A percentile compares a stretch with the other conserved stretches of the same genome.
These are phyloP conservation scores for Astyanax mexicanus DNA, from an alignment of 2,797 vertebrate genomes.

Conservation along the genomic window DNA sequence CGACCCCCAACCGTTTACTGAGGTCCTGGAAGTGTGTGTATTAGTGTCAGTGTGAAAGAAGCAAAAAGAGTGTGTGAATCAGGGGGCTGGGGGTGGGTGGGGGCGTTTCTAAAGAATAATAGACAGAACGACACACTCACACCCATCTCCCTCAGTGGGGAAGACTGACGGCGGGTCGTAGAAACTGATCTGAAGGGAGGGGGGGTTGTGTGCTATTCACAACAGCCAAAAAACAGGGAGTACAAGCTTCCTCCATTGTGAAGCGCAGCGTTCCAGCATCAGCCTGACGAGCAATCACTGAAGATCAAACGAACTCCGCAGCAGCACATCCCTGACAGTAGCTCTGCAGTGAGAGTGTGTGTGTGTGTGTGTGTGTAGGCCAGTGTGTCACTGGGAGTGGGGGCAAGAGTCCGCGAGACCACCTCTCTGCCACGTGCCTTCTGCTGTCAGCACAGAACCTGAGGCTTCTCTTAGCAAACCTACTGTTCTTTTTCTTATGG, in stretches of 20 bases:
- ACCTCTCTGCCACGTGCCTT: slow-evolving; percentile 53
- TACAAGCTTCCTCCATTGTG: slow-evolving; percentile 65
- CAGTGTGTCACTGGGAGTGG: slow-evolving; percentile 49
- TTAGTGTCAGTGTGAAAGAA: slow-evolving; percentile 61
- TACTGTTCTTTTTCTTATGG: no score
- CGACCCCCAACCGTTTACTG: slow-evolving; percentile 69
- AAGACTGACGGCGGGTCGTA: slow-evolving; percentile 16
- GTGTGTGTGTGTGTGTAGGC: slow-evolving; percentile 43
- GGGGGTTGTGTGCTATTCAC: slow-evolving; percentile 60
- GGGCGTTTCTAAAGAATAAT: slow-evolving; percentile 30
- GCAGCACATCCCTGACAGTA: slow-evolving; percentile 67
- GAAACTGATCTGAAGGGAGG: slow-evolving; percentile 57
- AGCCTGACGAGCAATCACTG: slow-evolving; percentile 56
- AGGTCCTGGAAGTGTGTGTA: slow-evolving; percentile 64
- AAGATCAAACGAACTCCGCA: slow-evolving; percentile 63
- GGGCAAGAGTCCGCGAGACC: slow-evolving; percentile 28
- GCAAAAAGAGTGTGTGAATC: slow-evolving; percentile 58
- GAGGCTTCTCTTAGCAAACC: background rate
- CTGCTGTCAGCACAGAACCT: slow-evolving; percentile 27
- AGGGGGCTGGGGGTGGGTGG: background rate
- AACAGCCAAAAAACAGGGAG: slow-evolving; percentile 59
- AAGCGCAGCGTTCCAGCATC: slow-evolving; percentile 61
- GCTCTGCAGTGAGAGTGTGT: slow-evolving; percentile 43
- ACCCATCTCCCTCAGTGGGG: slow-evolving; percentile 13
- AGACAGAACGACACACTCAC: slow-evolving; percentile 34